phyloP scores from a whole-genome alignment of 2,113 vertebrate species.

The Pterocles gutturalis region DNA sequence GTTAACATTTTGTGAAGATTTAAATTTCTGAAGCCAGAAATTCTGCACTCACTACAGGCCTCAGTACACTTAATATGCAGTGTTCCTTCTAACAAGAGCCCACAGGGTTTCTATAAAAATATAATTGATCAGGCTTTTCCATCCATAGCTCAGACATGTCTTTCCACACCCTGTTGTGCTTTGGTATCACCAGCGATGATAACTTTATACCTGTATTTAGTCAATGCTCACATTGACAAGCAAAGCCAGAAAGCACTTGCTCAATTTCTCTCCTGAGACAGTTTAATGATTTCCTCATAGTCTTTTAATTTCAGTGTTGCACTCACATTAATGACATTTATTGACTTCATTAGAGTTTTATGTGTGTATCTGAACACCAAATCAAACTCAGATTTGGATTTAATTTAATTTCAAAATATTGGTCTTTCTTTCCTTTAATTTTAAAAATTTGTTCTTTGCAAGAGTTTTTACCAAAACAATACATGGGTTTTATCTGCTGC shows the following conservation, averaged over 20 bases:
- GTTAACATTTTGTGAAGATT: background rate
- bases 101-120: background rate
- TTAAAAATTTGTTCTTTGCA: background rate
- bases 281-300: background rate
- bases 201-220: background rate
- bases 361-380: background rate
- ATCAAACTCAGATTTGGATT: background rate
- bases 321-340: background rate
- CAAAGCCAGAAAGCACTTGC: background rate
- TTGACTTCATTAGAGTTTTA: background rate
- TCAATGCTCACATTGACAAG: background rate
- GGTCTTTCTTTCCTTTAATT: background rate
- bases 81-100: background rate
- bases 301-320: background rate
- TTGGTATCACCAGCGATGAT: background rate
- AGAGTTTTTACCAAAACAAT: background rate
- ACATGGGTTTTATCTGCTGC: background rate
- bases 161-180: background rate
- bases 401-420: background rate
- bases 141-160: background rate
- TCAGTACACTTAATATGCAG: fast-evolving
- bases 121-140: background rate
- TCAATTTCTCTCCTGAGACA: background rate
- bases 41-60: background rate
- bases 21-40: background rate